Percentiles rank a stretch among this genome's conserved stretches.
Evolutionary conservation across 2,888 invertebrate species (phyloP).

Genomic region (Eubasilissa splendida): DNA sequence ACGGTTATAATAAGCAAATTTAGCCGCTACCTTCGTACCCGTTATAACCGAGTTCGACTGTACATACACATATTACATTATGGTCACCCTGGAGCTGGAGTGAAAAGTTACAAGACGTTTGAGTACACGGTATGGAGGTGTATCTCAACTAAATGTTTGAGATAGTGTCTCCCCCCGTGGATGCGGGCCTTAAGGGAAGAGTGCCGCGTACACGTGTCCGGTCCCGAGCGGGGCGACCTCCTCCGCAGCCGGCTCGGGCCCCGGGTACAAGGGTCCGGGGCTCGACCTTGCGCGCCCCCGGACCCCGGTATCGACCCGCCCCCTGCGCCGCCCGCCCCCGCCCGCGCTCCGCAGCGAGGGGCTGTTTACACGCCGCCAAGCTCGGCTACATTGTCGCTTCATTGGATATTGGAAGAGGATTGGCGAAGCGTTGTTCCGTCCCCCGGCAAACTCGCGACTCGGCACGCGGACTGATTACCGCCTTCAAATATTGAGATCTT

Average conservation of each 20-base stretch:
- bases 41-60: too few relatives aligned
- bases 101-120: too few relatives aligned
- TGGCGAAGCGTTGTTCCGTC: neutral
- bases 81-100: too few relatives aligned
- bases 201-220: neutral
- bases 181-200: too few relatives aligned
- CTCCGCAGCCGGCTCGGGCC: neutral
- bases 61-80: too few relatives aligned
- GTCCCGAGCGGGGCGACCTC: neutral
- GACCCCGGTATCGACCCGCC: neutral
- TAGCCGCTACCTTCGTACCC: too few relatives aligned
- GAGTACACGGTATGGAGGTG: too few relatives aligned
- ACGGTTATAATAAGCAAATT: too few relatives aligned
- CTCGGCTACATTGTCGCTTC: constrained; percentile 6
- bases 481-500: too few relatives aligned
- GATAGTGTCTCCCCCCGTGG: too few relatives aligned
- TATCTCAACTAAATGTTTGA: too few relatives aligned
- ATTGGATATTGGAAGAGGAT: constrained; percentile 8
- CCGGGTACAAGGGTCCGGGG: neutral
- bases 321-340: neutral
- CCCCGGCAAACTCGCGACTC: neutral
- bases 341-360: neutral
- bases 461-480: too few relatives aligned
- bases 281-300: neutral
- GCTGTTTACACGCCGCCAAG: constrained; percentile 7